phyloP scores from a whole-genome alignment of 2,113 vertebrate species.

The Tragelaphus buxtoni region DNA sequence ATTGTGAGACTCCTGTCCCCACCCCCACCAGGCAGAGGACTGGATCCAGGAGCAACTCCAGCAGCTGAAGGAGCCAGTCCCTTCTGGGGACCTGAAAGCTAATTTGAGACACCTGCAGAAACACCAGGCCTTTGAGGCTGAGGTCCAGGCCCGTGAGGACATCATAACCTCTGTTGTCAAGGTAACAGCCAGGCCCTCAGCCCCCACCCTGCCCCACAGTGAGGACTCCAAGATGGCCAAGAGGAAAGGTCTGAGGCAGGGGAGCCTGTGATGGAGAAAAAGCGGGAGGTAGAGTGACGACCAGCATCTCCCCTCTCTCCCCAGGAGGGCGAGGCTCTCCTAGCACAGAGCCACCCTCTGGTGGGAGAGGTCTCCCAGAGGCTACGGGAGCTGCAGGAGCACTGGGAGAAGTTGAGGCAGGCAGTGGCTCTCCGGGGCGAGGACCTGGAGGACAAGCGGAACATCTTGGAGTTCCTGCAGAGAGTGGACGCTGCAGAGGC shows the following conservation, averaged over 20 bases:
- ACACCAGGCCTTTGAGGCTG: constrained; percentile 91
- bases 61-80: constrained; percentile 84
- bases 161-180: constrained; percentile 82
- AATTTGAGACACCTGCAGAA: constrained; percentile 88
- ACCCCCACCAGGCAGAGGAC: constrained; percentile 81
- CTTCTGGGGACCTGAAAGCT: constrained; percentile 81
- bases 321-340: constrained; percentile 84
- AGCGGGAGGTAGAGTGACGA: background rate
- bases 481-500: constrained; percentile 89
- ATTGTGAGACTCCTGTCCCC: accelerated
- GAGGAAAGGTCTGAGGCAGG: background rate
- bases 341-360: constrained; percentile 76
- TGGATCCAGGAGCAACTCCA: constrained; percentile 89
- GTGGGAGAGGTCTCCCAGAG: constrained; percentile 78
- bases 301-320: background rate
- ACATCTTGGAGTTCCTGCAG: constrained; percentile 91
- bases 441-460: constrained; percentile 85
- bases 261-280: background rate
- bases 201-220: background rate
- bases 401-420: constrained; percentile 86
- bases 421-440: constrained; percentile 81
- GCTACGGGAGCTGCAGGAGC: constrained; percentile 75
- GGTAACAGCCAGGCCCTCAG: constrained; percentile 70
- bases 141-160: constrained; percentile 87
- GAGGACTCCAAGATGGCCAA: background rate